Evolutionary conservation across 2,797 vertebrate species (phyloP), one percentile per base, ranked within the genome.

Genomic region (Mastacembelus armatus): DNA sequence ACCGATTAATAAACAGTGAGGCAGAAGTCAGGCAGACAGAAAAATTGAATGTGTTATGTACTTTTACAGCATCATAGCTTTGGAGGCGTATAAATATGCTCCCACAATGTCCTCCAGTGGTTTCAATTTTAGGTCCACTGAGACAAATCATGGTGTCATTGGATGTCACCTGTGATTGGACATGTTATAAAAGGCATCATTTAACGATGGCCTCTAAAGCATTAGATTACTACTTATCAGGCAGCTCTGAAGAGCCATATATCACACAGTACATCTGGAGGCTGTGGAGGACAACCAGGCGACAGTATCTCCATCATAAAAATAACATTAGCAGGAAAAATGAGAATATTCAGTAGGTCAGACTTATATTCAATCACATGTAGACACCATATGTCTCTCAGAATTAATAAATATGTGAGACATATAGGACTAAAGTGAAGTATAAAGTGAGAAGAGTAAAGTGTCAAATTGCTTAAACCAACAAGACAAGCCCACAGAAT

Each of bases 101-200:
- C 45, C 59, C 50, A 52, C 58, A 58, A 78, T 40, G 47, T 54
- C 56, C 54, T 60, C 49, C 45, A 16, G 22, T 48, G 48, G 65
- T 63, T 77, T 71, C 39, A 22, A 35, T 52, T 68, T 19, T 7
- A 27, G 26, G 43, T 54, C 66, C 42, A n/a, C 27, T 4, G 38
- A 66, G 72, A 69, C 56, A 71, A 58, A 80, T 84, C 67, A 51
- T 49, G n/a, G n/a, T 43, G 75, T 59, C 77, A 74, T 65, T 83
- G 74, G n/a, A n/a, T n/a, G n/a, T n/a, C n/a, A 73, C 72, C 77
- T 81, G 88, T 73, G 79, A 78, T 71, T 78, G 61, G 54, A 48
- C 66, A 32, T 30, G 60, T 61, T 57, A 71, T 85, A 61, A 80
- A 24, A 62, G 52, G 63, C 66, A 76, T 43, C 39, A 27, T 79